phyloP scores from a whole-genome alignment of 2,797 vertebrate genomes.

The Melanotaenia trifasciata region DNA sequence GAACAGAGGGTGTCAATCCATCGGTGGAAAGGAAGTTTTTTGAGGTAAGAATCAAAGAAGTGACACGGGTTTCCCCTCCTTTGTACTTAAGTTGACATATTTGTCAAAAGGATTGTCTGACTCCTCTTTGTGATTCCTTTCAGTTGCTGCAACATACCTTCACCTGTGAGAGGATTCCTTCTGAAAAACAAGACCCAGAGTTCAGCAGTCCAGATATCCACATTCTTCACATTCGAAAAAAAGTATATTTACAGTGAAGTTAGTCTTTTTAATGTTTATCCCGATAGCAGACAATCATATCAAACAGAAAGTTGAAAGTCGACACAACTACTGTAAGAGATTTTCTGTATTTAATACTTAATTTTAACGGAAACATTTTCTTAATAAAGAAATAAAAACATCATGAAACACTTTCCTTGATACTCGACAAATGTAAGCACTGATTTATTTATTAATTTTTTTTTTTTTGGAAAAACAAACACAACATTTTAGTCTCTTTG shows the following conservation, averaged over 20 bases:
- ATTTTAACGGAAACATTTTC: conserved; percentile 15
- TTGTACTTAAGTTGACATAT: neutral
- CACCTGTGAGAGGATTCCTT: conserved; percentile 87
- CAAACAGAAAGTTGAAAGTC: conserved; percentile 1
- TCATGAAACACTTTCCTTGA: conserved; percentile 5
- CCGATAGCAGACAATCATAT: neutral
- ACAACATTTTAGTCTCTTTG: neutral
- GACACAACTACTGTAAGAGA: neutral
- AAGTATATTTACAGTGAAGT: conserved; percentile 32
- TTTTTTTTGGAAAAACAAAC: neutral
- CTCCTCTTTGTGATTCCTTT: conserved; percentile 37
- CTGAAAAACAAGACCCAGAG: conserved; percentile 91
- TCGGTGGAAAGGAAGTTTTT: conserved; percentile 93
- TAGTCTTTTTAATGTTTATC: neutral
- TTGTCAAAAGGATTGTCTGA: neutral
- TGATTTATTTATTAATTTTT: neutral
- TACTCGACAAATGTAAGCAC: neutral
- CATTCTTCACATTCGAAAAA: conserved; percentile 83
- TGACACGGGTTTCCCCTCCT: neutral
- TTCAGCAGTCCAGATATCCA: conserved; percentile 95
- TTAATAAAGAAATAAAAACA: conserved; percentile 2
- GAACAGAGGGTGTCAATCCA: conserved; percentile 94
- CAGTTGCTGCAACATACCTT: conserved; percentile 92
- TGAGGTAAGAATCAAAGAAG: conserved; percentile 82
- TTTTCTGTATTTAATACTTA: neutral